phyloP scores from a whole-genome alignment of 2,797 vertebrate species.

The Falco naumanni region DNA sequence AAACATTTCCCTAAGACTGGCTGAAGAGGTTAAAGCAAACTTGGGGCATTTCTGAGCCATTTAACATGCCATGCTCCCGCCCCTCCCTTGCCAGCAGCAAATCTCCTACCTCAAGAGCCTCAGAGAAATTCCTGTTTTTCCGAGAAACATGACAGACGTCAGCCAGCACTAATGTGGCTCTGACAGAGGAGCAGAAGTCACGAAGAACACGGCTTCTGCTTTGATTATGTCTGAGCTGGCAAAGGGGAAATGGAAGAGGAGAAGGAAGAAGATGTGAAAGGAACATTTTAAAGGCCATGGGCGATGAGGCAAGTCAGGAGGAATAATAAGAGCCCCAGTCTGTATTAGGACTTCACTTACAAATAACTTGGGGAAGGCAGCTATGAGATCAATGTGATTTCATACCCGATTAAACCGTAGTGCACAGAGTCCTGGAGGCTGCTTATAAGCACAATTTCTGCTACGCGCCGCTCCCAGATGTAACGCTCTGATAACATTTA shows the following conservation, averaged over 20 bases:
- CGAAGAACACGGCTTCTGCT: background rate
- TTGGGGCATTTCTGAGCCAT: background rate
- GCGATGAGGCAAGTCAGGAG: slow-evolving; percentile 31
- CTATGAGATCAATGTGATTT: slow-evolving; percentile 13
- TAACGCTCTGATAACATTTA: background rate
- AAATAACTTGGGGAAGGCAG: background rate
- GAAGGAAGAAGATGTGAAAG: background rate
- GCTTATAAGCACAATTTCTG: background rate
- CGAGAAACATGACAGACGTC: background rate
- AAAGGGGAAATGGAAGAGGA: background rate
- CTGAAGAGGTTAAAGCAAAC: background rate
- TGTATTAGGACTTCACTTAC: background rate
- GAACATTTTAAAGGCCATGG: background rate
- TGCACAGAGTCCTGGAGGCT: background rate
- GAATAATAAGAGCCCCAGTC: background rate
- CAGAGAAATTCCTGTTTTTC: background rate
- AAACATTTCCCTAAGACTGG: rapidly evolving
- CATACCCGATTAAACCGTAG: background rate
- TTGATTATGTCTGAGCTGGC: background rate
- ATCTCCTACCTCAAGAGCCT: background rate
- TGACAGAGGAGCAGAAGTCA: background rate
- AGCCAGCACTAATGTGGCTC: background rate
- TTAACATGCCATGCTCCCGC: background rate
- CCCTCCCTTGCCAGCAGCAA: background rate
- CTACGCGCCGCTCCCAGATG: rapidly evolving